These are phyloP conservation scores for Lophochroa leadbeateri DNA, from an alignment of 2,113 vertebrate species.

Conservation along the genomic window DNA sequence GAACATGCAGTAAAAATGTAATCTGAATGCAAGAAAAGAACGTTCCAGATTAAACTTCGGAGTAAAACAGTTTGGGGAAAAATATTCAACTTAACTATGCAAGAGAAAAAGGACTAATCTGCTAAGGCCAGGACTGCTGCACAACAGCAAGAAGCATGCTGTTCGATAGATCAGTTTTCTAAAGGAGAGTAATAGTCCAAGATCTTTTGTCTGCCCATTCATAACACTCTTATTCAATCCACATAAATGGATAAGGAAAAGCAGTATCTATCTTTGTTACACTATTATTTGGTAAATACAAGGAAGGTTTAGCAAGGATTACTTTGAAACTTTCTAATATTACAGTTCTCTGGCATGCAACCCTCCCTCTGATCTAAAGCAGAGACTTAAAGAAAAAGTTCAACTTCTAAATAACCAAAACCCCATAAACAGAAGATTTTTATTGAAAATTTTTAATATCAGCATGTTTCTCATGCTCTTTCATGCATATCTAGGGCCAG, in stretches of 20 bases:
- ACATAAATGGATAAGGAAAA: not conserved
- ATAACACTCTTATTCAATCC: not conserved
- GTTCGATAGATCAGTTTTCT: not conserved
- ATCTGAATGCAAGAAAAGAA: not conserved
- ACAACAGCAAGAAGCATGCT: not conserved
- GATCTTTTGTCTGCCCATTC: not conserved
- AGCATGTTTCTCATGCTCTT: not conserved
- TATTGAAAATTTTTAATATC: not conserved
- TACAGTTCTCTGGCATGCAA: not conserved
- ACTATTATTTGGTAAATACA: not conserved
- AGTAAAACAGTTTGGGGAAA: not conserved
- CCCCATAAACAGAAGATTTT: not conserved
- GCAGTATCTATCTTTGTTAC: not conserved
- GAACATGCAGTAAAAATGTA: not conserved
- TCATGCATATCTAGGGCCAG: not conserved
- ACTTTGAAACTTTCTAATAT: slow-evolving; percentile 42
- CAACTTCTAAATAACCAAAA: slow-evolving; percentile 7
- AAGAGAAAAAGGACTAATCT: not conserved
- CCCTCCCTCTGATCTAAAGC: slow-evolving; percentile 16
- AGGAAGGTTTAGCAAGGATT: not conserved
- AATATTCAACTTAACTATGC: not conserved
- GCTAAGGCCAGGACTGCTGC: not conserved
- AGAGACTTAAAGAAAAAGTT: slow-evolving; percentile 8
- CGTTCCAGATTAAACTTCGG: not conserved
- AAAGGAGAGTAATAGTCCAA: not conserved